A percentile compares a stretch with the other conserved stretches of the same genome.
phyloP scores from a whole-genome alignment of 2,113 vertebrate species.

The Amblyopsis rosae region DNA sequence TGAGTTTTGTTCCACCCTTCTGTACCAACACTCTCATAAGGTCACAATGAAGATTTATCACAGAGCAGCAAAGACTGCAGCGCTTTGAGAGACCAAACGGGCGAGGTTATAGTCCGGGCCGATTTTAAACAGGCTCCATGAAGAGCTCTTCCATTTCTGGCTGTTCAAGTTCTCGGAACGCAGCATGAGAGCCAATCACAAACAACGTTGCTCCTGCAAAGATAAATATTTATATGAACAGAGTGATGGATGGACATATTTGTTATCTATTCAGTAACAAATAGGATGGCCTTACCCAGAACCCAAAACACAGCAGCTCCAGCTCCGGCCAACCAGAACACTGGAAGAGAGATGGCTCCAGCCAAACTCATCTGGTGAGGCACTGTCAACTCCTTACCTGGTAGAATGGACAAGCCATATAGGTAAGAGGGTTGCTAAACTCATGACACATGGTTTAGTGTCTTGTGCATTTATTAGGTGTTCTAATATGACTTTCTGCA shows the following conservation, averaged over 20 bases:
- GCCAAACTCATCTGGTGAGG: conserved; percentile 87
- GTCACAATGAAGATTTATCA: conserved; percentile 34
- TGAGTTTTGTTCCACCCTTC: conserved; percentile 9
- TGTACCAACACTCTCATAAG: conserved; percentile 15
- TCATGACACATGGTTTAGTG: background rate
- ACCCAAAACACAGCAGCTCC: conserved; percentile 91
- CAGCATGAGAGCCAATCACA: conserved; percentile 87
- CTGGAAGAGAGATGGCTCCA: conserved; percentile 83
- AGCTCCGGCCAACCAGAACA: conserved; percentile 92
- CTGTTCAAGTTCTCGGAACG: conserved; percentile 83
- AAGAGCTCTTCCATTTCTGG: conserved; percentile 82
- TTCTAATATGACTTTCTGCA: too few relatives aligned
- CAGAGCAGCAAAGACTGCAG: background rate
- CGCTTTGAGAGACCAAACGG: conserved; percentile 16
- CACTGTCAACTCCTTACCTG: conserved; percentile 83
- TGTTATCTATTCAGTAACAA: background rate
- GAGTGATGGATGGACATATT: conserved; percentile 1
- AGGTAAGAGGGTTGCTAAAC: background rate
- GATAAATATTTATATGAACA: conserved; percentile 20
- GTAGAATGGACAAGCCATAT: background rate
- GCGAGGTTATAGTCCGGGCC: conserved; percentile 7
- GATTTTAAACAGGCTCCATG: conserved; percentile 82
- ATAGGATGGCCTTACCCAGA: conserved; percentile 77
- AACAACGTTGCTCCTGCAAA: conserved; percentile 85
- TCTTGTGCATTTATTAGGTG: background rate